A percentile compares a stretch with the other conserved stretches of the same genome.
Conservation (phyloP, 2,797 vertebrate species). For the Distichodus sexfasciatus region DNA sequence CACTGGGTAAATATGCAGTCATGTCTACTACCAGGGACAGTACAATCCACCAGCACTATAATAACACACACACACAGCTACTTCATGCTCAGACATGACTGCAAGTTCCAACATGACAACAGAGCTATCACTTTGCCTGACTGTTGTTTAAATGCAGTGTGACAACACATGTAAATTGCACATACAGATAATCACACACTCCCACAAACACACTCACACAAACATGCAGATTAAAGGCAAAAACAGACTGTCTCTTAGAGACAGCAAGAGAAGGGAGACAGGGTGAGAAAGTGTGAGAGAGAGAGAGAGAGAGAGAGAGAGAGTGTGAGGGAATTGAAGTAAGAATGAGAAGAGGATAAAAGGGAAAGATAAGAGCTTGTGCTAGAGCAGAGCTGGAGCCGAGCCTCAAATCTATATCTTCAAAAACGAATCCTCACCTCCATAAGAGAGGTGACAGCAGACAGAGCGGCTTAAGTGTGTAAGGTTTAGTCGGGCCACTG, state of each 20-base stretch:
- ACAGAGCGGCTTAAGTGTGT: constrained; percentile 6
- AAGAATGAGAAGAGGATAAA: constrained; percentile 3
- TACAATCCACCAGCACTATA: too few species aligned
- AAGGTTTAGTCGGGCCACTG: constrained; percentile 19
- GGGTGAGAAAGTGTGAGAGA: constrained; percentile 5
- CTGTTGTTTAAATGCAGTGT: too few species aligned
- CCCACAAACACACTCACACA: too few species aligned
- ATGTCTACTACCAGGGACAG: too few species aligned
- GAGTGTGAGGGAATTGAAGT: constrained; percentile 2
- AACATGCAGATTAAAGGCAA: too few species aligned
- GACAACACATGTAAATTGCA: too few species aligned
- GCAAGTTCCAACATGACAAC: too few species aligned
- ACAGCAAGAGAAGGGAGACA: constrained; percentile 41
- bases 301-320: constrained; percentile 3
- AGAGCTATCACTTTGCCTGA: not conserved
- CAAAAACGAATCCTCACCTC: constrained; percentile 38
- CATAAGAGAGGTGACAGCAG: constrained; percentile 22
- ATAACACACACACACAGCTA: too few species aligned
- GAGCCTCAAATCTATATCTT: constrained; percentile 17
- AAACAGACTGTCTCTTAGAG: too few species aligned
- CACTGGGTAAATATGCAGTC: too few species aligned
- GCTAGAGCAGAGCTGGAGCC: not conserved
- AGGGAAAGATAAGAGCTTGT: constrained; percentile 8
- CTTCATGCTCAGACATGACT: too few species aligned
- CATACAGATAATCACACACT: too few species aligned